Conservation (phyloP, 1,140 invertebrate species). For the Trichonephila clavipes region DNA sequence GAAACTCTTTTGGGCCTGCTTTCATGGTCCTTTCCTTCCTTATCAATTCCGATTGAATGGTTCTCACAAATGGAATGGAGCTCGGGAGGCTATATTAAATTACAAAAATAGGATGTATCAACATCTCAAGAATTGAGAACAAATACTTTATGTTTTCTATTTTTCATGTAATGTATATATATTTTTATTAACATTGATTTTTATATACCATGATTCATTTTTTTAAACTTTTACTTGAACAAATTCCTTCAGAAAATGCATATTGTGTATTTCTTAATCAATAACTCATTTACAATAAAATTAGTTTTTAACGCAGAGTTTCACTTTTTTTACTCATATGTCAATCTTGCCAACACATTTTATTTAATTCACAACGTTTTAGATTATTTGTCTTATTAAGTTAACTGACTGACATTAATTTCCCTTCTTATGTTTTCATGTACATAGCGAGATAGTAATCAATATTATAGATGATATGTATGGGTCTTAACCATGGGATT, state of each 20-base stretch:
- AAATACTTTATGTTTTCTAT: background rate
- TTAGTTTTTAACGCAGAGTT: background rate
- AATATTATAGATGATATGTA: no score
- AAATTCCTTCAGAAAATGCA: background rate
- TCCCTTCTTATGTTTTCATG: no score
- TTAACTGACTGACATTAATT: no score
- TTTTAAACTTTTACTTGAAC: background rate
- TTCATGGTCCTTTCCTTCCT: slow-evolving; percentile 80
- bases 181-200: background rate
- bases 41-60: slow-evolving; percentile 82
- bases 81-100: slow-evolving; percentile 80
- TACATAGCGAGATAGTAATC: no score
- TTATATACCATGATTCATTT: background rate
- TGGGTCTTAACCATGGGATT: no score
- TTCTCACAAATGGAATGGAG: slow-evolving; percentile 80
- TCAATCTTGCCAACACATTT: no score
- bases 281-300: background rate
- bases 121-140: slow-evolving; percentile 70
- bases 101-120: slow-evolving; percentile 74
- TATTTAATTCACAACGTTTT: no score
- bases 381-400: no score
- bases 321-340: no score
- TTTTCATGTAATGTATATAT: background rate
- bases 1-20: slow-evolving; percentile 78
- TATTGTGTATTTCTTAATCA: background rate